phyloP scores from a whole-genome alignment of 30 jellyfish, hydroid and myxozoan genomes.

The Clytia hemisphaerica region DNA sequence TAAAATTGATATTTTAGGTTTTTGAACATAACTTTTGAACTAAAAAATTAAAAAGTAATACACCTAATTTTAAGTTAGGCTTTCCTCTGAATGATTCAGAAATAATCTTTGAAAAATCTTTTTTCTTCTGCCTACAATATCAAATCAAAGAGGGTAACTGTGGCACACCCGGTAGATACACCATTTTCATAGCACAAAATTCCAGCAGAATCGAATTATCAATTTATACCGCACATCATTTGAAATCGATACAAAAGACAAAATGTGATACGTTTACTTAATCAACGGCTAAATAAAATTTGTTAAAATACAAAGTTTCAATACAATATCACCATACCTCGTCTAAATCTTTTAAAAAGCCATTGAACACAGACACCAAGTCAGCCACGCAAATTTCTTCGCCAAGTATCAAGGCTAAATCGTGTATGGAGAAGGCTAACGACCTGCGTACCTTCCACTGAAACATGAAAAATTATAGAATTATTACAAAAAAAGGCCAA shows the following conservation, averaged over 20 bases:
- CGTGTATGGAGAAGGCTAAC: constrained; percentile 84
- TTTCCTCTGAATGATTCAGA: too few species aligned
- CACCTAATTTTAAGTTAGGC: too few species aligned
- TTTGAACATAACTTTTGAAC: too few species aligned
- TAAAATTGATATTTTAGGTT: too few species aligned
- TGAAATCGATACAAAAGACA: neutral
- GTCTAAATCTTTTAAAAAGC: constrained; percentile 84
- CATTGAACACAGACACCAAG: constrained; percentile 79
- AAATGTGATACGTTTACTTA: neutral
- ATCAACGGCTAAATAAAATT: neutral
- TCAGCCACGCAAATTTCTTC: constrained; percentile 90
- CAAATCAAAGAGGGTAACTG: too few species aligned
- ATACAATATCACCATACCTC: constrained; percentile 46
- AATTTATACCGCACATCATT: neutral
- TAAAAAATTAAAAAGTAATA: too few species aligned
- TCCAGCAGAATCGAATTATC: neutral
- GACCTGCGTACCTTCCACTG: constrained; percentile 95
- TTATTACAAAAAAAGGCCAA: neutral
- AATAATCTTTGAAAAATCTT: too few species aligned
- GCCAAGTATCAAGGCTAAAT: constrained; percentile 83
- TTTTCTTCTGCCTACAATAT: too few species aligned
- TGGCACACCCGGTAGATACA: too few species aligned
- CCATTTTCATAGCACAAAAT: neutral
- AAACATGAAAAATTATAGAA: constrained; percentile 12
- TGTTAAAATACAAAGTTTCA: neutral